Evolutionary conservation across 2,888 invertebrate genomes (phyloP), one percentile per base, ranked within the genome.

Genomic region (Amphimallon solstitiale): DNA sequence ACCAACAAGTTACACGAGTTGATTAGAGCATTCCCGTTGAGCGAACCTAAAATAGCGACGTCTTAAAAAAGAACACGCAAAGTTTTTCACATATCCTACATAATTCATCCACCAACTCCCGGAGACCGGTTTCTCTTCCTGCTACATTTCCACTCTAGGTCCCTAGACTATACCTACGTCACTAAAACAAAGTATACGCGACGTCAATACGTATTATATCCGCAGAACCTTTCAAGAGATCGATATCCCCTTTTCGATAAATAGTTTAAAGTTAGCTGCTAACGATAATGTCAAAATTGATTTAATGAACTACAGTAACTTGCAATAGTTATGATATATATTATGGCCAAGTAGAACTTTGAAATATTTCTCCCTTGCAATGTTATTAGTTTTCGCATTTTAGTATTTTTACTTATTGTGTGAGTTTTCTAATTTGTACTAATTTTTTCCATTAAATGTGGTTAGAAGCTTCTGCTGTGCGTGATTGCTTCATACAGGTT

Each of bases 81-180:
- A 19, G 59, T 45, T 29, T 29, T 29, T 29, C 29, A 29, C 29
- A 79, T 79, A 79, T 80, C 79, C 75, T 81, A 80, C 81, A 81
- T 81, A 80, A 81, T 81, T 81, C 81, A 81, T 81, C 80, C 77
- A 75, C 76, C 75, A 77, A 78, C 79, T 80, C 80, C 78, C 78
- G 56, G 77, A 80, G 77, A 76, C 76, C 80, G 78, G 80, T 79
- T 80, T 80, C 80, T 80, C 79, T 80, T 81, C 81, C 81, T 78
- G 80, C 78, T 79, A 80, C 81, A 81, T 80, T 80, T 81, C 80
- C 79, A 79, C 77, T 60, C 62, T 61, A 52, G 51, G 29, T 19
- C 46, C 17, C 14, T 43, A 14, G 43, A 14, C 43, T 43, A 14
- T 43, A 43, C 17, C 43, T 43, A 17, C 15, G 43, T 14, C 43